Evolutionary conservation across 2,888 invertebrate genomes (phyloP), one percentile per base, ranked within the genome.

Genomic region (Phasia obesa): DNA sequence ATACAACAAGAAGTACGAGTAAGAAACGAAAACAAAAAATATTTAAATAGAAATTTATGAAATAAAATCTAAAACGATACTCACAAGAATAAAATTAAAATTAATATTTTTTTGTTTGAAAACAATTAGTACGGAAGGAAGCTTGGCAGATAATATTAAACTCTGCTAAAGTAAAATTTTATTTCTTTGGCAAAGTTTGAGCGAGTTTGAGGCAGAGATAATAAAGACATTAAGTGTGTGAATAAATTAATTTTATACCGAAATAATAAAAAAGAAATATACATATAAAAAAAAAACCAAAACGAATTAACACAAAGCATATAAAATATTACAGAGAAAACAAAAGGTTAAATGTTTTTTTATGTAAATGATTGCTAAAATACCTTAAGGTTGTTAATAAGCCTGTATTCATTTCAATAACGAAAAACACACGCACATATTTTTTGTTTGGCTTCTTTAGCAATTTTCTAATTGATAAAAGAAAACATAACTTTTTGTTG

Each of bases 191-290:
- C 38, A 65, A 78, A 49, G 15, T 57, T 71, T 42, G n/a, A n/a
- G n/a, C 9, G 9, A 51, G 69, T 78, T 51, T 44, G 38, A 47
- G 59, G 44, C 44, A 53, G 51, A 71, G 71, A 83, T 83, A 83
- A 83, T 83, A 83, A 83, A 83, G 75, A 31, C 59, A 79, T 83
- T 83, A 79, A 76, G 21, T 53, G 67, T 47, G 71, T 67, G 79
- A 75, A 79, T 83, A 83, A 79, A 75, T 83, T 75, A 75, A 76
- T 83, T 82, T 23, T 27, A 9, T 19, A 49, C 21, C 4, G 49
- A 59, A 67, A 75, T 75, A 75, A 47, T 64, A 47, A 60, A 44
- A 65, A 27, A 25, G 4, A 44, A 51, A 17, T 42, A 13, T 15
- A 23, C 35, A 38, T 15, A 57, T 23, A 65, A 4, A 19, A 17